These are phyloP conservation scores for Cyanistes caeruleus DNA, from an alignment of 2,113 vertebrate species.

Conservation along the genomic window DNA sequence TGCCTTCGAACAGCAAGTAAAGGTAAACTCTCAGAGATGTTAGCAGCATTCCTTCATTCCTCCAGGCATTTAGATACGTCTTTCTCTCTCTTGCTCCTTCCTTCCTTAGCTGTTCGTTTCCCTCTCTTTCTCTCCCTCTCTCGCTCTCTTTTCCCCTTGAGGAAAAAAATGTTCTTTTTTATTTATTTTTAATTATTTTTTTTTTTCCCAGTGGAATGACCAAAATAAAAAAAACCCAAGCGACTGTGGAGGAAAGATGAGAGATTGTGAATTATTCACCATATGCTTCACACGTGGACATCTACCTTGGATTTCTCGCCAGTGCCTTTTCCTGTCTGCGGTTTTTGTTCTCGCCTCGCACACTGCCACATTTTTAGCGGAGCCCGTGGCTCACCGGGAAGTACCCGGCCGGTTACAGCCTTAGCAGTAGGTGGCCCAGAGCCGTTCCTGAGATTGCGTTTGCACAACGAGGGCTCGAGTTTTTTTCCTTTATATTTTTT, in stretches of 20 bases:
- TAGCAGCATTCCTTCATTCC: conserved; percentile 60
- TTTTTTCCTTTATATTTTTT: conserved; percentile 22
- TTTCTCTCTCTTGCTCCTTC: background rate
- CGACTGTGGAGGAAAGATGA: conserved; percentile 76
- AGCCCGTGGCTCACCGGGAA: conserved; percentile 65
- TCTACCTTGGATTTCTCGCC: conserved; percentile 63
- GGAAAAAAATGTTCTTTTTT: conserved; percentile 13
- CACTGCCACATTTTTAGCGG: conserved; percentile 52
- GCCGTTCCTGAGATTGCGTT: conserved; percentile 86
- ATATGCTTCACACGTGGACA: conserved; percentile 68
- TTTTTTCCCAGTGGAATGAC: conserved; percentile 76
- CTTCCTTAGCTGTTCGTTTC: conserved; percentile 1
- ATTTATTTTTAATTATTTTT: conserved; percentile 21
- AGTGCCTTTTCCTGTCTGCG: conserved; percentile 56
- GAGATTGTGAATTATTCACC: conserved; percentile 71
- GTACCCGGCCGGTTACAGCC: conserved; percentile 59
- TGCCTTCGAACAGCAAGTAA: conserved; percentile 82
- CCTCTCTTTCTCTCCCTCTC: background rate
- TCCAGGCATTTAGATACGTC: background rate
- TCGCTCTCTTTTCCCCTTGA: background rate
- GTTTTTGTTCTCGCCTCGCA: conserved; percentile 46
- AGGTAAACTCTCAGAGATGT: conserved; percentile 75
- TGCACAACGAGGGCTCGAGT: conserved; percentile 73
- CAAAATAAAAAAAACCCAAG: conserved; percentile 75
- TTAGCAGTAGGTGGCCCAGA: conserved; percentile 80